These are phyloP conservation scores for Zootoca vivipara DNA, from an alignment of 2,113 vertebrate species.

Conservation along the genomic window DNA sequence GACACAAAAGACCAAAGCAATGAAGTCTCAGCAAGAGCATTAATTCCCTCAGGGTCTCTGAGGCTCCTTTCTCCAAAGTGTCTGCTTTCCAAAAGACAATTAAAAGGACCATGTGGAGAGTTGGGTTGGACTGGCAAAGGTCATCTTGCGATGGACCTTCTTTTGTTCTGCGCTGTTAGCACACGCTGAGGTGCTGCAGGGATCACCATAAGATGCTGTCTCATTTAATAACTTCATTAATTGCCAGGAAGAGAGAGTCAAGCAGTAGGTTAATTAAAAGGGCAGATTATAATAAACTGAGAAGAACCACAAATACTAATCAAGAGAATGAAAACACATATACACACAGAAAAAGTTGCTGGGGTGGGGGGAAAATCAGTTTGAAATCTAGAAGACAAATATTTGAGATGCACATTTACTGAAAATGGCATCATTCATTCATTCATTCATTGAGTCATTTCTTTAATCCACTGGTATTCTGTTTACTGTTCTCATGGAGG, in stretches of 20 bases:
- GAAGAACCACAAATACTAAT: neutral
- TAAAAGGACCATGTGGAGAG: conserved; percentile 48
- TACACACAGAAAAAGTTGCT: neutral
- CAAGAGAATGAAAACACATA: neutral
- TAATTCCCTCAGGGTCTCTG: conserved; percentile 46
- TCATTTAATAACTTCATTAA: conserved; percentile 30
- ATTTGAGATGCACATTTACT: neutral
- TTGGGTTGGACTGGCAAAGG: conserved; percentile 50
- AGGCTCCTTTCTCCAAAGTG: conserved; percentile 13
- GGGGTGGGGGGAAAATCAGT: neutral
- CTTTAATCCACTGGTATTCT: neutral
- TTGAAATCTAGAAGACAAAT: conserved; percentile 24
- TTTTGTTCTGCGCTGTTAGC: conserved; percentile 48
- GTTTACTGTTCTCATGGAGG: neutral
- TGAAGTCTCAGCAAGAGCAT: conserved; percentile 53
- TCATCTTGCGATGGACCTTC: neutral
- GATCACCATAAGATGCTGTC: conserved; percentile 37
- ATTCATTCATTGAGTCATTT: neutral
- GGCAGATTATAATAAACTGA: conserved; percentile 17
- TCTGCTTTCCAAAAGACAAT: conserved; percentile 14
- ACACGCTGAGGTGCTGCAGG: conserved; percentile 45
- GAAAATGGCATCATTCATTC: conserved; percentile 4
- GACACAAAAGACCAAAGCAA: conserved; percentile 54
- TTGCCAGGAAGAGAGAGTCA: neutral
- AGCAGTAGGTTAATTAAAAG: conserved; percentile 17